These are phyloP conservation scores for Halictus ligatus DNA, from an alignment of 2,888 invertebrate genomes.

Conservation along the genomic window DNA sequence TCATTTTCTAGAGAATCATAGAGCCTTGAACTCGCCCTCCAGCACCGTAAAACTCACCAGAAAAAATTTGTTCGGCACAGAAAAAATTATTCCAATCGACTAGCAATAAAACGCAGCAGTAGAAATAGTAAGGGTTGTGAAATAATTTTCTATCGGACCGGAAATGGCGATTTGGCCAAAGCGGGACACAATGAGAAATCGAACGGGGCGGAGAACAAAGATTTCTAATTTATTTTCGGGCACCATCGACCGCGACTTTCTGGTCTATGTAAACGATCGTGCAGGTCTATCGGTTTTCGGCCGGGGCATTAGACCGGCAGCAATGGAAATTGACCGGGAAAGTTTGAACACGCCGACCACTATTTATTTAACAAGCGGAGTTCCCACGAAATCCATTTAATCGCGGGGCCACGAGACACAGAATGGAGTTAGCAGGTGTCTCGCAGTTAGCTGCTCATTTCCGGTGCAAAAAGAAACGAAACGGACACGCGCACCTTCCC, in stretches of 20 bases:
- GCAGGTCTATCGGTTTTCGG: background rate
- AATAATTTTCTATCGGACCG: background rate
- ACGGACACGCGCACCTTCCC: background rate
- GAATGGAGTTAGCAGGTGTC: slow-evolving; percentile 57
- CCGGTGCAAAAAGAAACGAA: slow-evolving; percentile 72
- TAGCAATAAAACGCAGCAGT: too few species aligned
- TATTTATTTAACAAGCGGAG: slow-evolving; percentile 59
- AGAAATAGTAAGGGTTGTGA: background rate
- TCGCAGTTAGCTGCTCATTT: too few species aligned
- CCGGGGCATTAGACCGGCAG: background rate
- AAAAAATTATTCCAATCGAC: too few species aligned
- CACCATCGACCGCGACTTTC: background rate
- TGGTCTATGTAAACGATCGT: background rate
- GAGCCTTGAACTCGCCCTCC: too few species aligned
- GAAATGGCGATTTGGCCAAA: background rate
- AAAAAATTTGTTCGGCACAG: too few species aligned
- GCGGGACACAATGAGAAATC: background rate
- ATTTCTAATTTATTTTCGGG: slow-evolving; percentile 19
- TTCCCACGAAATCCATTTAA: slow-evolving; percentile 63
- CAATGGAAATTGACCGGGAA: slow-evolving; percentile 32
- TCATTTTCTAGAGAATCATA: too few species aligned
- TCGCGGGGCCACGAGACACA: slow-evolving; percentile 24
- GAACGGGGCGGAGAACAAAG: background rate
- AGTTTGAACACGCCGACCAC: slow-evolving; percentile 24
- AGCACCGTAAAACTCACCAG: too few species aligned